A percentile compares a stretch with the other conserved stretches of the same genome.
phyloP scores from a whole-genome alignment of 2,797 vertebrate genomes.

The Ciconia nigra region DNA sequence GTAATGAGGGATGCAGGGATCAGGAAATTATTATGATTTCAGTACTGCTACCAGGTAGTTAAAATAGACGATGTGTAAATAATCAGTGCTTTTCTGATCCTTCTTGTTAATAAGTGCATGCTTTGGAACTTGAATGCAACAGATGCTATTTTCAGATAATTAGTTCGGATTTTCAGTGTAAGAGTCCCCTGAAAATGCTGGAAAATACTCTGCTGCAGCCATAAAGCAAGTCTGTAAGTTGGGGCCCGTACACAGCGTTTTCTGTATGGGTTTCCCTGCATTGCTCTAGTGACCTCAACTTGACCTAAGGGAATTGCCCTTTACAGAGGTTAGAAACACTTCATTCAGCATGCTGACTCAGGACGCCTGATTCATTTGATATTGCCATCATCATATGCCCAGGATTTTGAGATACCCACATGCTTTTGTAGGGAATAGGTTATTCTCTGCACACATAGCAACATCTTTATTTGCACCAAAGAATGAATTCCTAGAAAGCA shows the following conservation, averaged over 20 bases:
- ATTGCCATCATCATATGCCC: conserved; percentile 14
- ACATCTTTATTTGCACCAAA: neutral
- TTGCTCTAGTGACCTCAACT: conserved; percentile 60
- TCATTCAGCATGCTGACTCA: conserved; percentile 39
- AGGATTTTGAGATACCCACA: neutral
- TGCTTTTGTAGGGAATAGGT: conserved; percentile 16
- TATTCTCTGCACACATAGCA: neutral
- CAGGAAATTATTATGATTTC: neutral
- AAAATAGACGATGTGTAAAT: conserved; percentile 2
- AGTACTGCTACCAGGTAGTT: neutral
- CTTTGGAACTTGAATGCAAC: conserved; percentile 25
- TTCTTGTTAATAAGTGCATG: neutral
- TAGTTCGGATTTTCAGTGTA: neutral
- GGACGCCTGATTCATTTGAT: conserved; percentile 22
- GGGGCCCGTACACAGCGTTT: neutral
- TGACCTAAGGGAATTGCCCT: conserved; percentile 50
- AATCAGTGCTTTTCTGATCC: neutral
- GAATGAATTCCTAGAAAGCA: neutral
- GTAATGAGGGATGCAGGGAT: neutral
- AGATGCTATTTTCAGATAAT: conserved; percentile 37
- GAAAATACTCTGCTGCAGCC: neutral
- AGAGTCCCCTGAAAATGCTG: neutral
- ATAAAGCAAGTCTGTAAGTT: neutral
- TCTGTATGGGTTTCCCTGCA: conserved; percentile 20
- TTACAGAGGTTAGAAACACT: conserved; percentile 39